Percentiles rank a stretch among this genome's conserved stretches.
These are phyloP conservation scores for Tortricodes alternella DNA, from an alignment of 2,888 invertebrate genomes.

Conservation along the genomic window DNA sequence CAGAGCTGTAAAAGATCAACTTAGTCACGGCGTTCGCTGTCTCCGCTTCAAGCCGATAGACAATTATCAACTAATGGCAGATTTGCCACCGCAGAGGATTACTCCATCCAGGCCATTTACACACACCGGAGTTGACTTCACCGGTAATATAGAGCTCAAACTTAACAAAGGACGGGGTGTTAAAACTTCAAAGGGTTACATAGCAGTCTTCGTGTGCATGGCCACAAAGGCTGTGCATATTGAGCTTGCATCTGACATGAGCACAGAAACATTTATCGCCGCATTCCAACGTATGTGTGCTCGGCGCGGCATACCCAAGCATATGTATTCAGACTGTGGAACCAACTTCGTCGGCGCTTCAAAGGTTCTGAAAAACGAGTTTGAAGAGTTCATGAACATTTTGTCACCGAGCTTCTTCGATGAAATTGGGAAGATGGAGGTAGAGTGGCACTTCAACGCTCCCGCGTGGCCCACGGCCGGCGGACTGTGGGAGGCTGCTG, in stretches of 20 bases:
- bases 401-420: conserved; percentile 1
- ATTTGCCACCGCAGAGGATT: conserved; percentile 6
- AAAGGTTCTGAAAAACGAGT: conserved; percentile 1
- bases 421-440: conserved; percentile 4
- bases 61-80: conserved; percentile 10
- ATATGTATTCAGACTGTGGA: conserved; percentile 34
- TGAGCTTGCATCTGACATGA: conserved; percentile 34
- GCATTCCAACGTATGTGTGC: conserved; percentile 35
- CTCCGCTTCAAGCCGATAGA: not conserved
- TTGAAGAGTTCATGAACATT: not conserved
- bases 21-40: not conserved
- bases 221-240: conserved; percentile 33
- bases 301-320: conserved; percentile 29
- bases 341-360: conserved; percentile 36
- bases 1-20: not conserved
- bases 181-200: conserved; percentile 19
- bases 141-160: conserved; percentile 28
- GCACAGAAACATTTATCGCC: conserved; percentile 33
- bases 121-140: conserved; percentile 35
- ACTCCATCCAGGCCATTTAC: conserved; percentile 29
- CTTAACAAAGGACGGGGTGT: conserved; percentile 1
- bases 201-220: conserved; percentile 32
- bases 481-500: conserved; percentile 33
- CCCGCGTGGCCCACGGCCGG: conserved; percentile 32
- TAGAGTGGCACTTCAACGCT: conserved; percentile 34